A percentile compares a stretch with the other conserved stretches of the same genome.
These are phyloP conservation scores for Spialia ferax DNA, from an alignment of 2,888 invertebrate species.

Conservation along the genomic window DNA sequence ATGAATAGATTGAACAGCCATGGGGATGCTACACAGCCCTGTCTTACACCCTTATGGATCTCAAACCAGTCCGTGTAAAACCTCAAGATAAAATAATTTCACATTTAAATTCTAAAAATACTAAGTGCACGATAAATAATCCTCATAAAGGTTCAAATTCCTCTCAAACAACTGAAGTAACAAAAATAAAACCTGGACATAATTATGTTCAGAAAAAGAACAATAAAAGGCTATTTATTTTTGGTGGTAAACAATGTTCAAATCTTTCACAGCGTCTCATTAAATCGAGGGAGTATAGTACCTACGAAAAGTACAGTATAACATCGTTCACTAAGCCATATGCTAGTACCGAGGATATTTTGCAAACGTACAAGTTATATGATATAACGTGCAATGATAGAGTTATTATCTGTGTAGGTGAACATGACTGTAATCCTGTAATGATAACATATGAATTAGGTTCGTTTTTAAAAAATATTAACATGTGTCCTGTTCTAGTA, in stretches of 20 bases:
- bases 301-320: neutral
- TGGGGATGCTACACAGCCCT: too few species aligned
- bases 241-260: constrained; percentile 2
- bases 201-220: neutral
- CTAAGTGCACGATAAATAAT: too few species aligned
- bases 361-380: neutral
- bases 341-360: neutral
- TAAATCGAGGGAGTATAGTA: neutral
- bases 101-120: too few species aligned
- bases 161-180: too few species aligned
- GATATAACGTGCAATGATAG: neutral
- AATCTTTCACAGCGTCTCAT: neutral
- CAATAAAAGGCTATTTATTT: neutral
- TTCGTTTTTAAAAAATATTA: neutral
- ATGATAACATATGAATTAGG: neutral
- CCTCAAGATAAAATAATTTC: too few species aligned
- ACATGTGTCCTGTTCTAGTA: constrained; percentile 2
- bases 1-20: too few species aligned
- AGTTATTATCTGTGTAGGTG: neutral
- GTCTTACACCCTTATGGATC: too few species aligned
- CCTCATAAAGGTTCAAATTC: too few species aligned
- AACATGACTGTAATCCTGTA: neutral
- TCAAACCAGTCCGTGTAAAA: too few species aligned
- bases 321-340: neutral
- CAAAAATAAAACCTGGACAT: neutral